These are phyloP conservation scores for Melieria crassipennis DNA, from an alignment of 2,888 invertebrate species.

Conservation along the genomic window DNA sequence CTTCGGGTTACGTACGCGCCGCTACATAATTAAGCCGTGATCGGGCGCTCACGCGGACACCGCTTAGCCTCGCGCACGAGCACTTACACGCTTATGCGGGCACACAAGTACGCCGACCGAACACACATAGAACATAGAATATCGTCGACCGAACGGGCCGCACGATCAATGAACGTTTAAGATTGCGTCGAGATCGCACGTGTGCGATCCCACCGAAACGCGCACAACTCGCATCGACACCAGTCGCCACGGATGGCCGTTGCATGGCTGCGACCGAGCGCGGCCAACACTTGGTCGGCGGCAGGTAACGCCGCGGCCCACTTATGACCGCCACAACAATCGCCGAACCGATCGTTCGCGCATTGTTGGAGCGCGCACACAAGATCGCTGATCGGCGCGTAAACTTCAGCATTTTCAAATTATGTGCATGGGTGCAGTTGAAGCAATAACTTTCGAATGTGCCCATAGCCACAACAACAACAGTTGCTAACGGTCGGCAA, in stretches of 20 bases:
- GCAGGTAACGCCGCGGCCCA: too few species aligned
- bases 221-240: too few species aligned
- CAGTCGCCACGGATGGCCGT: too few species aligned
- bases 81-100: background rate
- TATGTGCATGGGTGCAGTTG: slow-evolving; percentile 1
- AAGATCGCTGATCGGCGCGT: slow-evolving; percentile 4
- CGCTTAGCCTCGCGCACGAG: too few species aligned
- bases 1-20: slow-evolving; percentile 1
- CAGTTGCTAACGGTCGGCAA: background rate
- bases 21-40: slow-evolving; percentile 13
- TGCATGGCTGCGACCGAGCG: too few species aligned
- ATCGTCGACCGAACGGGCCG: background rate
- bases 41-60: background rate
- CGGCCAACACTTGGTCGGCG: too few species aligned
- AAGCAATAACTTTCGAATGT: slow-evolving; percentile 34
- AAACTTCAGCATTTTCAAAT: slow-evolving; percentile 18
- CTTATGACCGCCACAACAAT: too few species aligned
- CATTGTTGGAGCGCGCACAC: background rate
- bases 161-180: slow-evolving; percentile 10
- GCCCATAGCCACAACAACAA: background rate
- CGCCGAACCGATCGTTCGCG: too few species aligned
- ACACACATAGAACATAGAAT: background rate
- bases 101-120: background rate
- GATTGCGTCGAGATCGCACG: background rate
- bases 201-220: background rate